Percentiles rank a stretch among this genome's conserved stretches.
Evolutionary conservation across 64 coral and sea anemone genomes (phyloP).

Genomic region (Dendrophyllia cribrosa): DNA sequence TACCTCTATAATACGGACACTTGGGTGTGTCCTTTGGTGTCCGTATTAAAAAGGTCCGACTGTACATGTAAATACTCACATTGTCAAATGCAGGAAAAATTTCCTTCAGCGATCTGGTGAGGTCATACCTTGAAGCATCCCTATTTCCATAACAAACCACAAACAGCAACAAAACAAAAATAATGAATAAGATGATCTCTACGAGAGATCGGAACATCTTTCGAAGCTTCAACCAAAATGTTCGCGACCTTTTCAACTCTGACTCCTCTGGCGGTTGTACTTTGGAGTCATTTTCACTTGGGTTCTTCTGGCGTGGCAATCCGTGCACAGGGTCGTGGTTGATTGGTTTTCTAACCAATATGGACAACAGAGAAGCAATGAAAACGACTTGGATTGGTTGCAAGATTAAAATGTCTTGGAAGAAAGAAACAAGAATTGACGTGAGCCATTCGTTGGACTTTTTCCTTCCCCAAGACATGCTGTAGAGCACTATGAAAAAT

Average conservation of each 20-base stretch:
- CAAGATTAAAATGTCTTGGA: constrained; percentile 64
- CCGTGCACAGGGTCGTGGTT: constrained; percentile 45
- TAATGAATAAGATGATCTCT: constrained; percentile 63
- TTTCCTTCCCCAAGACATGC: constrained; percentile 77
- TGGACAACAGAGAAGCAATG: constrained; percentile 48
- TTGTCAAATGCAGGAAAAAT: constrained; percentile 60
- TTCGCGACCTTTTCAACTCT: constrained; percentile 5
- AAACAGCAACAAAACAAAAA: constrained; percentile 64
- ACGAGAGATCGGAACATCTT: constrained; percentile 48
- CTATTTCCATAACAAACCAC: constrained; percentile 88
- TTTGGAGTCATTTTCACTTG: background rate
- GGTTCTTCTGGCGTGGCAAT: background rate
- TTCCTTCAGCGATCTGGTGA: constrained; percentile 52
- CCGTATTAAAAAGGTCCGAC: too few relatives aligned
- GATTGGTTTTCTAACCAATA: constrained; percentile 31
- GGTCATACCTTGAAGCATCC: constrained; percentile 45
- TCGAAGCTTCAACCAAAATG: constrained; percentile 34
- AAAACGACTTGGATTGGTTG: constrained; percentile 68
- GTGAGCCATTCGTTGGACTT: constrained; percentile 78
- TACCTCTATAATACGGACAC: too few relatives aligned
- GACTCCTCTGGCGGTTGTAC: background rate
- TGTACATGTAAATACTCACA: constrained; percentile 10
- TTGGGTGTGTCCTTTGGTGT: too few relatives aligned
- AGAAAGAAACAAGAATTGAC: constrained; percentile 68
- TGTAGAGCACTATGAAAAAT: constrained; percentile 71